A percentile compares a stretch with the other conserved stretches of the same genome.
Evolutionary conservation across 2,888 invertebrate genomes (phyloP).

Genomic region (Xanthostigma xanthostigma): DNA sequence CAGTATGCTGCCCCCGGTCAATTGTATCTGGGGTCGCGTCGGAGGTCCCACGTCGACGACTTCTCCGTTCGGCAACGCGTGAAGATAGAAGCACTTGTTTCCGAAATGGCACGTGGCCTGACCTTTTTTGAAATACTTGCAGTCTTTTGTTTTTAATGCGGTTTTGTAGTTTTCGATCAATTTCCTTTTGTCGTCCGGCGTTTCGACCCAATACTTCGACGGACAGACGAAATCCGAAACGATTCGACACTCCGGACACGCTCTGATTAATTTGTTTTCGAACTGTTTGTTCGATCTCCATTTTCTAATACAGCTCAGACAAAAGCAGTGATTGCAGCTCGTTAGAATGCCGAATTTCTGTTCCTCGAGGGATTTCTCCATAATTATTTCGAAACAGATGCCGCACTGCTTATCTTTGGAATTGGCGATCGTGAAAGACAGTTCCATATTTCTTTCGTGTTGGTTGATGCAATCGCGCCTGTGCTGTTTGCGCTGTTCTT

Average conservation of each 20-base stretch:
- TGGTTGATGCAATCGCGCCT: slow-evolving; percentile 54
- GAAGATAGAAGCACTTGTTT: slow-evolving; percentile 67
- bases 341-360: slow-evolving; percentile 17
- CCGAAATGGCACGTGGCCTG: slow-evolving; percentile 67
- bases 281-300: slow-evolving; percentile 18
- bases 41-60: slow-evolving; percentile 41
- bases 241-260: slow-evolving; percentile 18
- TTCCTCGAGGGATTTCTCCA: slow-evolving; percentile 13
- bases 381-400: slow-evolving; percentile 16
- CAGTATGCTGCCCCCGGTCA: no score
- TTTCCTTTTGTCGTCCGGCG: slow-evolving; percentile 55
- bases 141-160: slow-evolving; percentile 53
- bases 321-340: slow-evolving; percentile 18
- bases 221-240: slow-evolving; percentile 57
- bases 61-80: slow-evolving; percentile 56
- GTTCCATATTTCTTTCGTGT: slow-evolving; percentile 66
- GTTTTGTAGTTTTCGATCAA: slow-evolving; percentile 53
- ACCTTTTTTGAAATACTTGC: slow-evolving; percentile 64
- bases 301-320: slow-evolving; percentile 17
- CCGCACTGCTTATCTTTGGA: slow-evolving; percentile 16
- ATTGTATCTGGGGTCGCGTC: no score
- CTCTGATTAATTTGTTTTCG: slow-evolving; percentile 16
- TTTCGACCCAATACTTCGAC: slow-evolving; percentile 61
- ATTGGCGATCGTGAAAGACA: slow-evolving; percentile 39
- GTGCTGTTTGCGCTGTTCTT: slow-evolving; percentile 44